Percentiles rank a stretch among this genome's conserved stretches.
phyloP scores from a whole-genome alignment of 2,797 vertebrate genomes.

The Cheirogaleus major region DNA sequence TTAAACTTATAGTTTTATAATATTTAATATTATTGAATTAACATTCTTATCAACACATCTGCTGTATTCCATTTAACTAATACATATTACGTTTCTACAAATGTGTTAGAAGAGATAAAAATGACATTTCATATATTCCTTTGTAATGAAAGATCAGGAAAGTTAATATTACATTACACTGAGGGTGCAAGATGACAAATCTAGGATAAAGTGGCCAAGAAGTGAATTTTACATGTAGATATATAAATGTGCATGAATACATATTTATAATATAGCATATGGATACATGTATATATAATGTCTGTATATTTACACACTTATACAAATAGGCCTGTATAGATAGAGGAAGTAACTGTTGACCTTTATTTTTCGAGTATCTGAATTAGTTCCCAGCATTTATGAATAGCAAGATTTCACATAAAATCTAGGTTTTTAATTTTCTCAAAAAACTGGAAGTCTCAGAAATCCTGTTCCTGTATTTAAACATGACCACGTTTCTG shows the following conservation, averaged over 20 bases:
- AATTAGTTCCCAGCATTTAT: neutral
- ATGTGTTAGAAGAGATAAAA: neutral
- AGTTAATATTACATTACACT: neutral
- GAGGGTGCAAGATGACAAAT: neutral
- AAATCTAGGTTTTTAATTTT: neutral
- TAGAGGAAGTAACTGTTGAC: neutral
- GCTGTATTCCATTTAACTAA: neutral
- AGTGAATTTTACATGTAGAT: neutral
- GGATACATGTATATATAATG: neutral
- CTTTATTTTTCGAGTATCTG: neutral
- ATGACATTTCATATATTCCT: neutral
- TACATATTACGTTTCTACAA: neutral
- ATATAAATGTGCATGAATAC: neutral
- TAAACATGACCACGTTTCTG: neutral
- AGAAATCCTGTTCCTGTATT: neutral
- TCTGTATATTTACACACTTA: neutral
- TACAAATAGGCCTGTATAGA: neutral
- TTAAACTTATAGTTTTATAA: neutral
- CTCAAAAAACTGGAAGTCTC: neutral
- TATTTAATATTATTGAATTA: neutral
- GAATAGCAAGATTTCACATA: neutral
- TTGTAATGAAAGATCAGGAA: neutral
- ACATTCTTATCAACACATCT: neutral
- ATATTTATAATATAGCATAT: neutral
- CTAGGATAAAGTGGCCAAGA: neutral